A percentile compares a stretch with the other conserved stretches of the same genome.
Conservation (phyloP, 1,140 invertebrate species). For the Anastrepha ludens region DNA sequence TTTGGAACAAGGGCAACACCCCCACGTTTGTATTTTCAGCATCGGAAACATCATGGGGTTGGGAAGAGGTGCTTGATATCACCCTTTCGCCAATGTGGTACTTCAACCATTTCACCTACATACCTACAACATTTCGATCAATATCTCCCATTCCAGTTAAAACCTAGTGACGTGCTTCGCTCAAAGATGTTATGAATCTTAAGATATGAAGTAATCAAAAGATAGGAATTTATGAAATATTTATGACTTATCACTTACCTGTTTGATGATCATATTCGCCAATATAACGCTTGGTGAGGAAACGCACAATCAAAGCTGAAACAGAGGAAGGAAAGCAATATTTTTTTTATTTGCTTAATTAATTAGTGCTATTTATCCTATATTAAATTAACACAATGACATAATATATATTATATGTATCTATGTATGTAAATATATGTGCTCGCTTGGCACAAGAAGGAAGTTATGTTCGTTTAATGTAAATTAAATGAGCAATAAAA, state of each 20-base stretch:
- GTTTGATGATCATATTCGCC: conserved; percentile 95
- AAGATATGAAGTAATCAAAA: too few relatives aligned
- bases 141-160: too few relatives aligned
- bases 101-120: too few relatives aligned
- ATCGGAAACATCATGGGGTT: too few relatives aligned
- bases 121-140: too few relatives aligned
- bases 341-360: not conserved
- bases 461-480: conserved; percentile 26
- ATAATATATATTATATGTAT: not conserved
- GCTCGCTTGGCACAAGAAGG: not conserved
- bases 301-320: conserved; percentile 91
- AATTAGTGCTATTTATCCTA: not conserved
- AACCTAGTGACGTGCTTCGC: too few relatives aligned
- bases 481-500: conserved; percentile 52
- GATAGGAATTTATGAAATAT: too few relatives aligned
- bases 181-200: too few relatives aligned
- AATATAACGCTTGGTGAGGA: conserved; percentile 91
- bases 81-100: too few relatives aligned
- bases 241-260: conserved; percentile 77
- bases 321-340: conserved; percentile 67
- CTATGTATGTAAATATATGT: not conserved
- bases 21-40: too few relatives aligned
- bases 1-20: too few relatives aligned
- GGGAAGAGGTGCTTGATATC: too few relatives aligned
- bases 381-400: conserved; percentile 8